Evolutionary conservation across 1,140 invertebrate genomes (phyloP), one percentile per base, ranked within the genome.

Genomic region (Drosophila nikananu): DNA sequence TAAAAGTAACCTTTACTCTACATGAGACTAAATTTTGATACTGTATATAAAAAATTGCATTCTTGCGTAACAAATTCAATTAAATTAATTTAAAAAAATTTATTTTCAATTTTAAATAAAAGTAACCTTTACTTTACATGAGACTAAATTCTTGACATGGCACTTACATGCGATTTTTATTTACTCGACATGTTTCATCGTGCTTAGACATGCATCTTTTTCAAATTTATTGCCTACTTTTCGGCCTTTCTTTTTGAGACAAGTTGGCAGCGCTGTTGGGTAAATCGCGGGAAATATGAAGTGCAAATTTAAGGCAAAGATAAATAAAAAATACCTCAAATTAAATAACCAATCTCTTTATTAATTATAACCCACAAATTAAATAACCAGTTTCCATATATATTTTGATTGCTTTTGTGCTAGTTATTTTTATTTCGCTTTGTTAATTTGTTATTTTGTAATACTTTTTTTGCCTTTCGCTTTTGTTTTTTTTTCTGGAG

Each of bases 401-500:
- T 42, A 32, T 77, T 67, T 76, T 57, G 63, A 68, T 77, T 68
- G 74, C 63, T 71, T 61, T 78, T 78, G 75, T 77, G 75, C 75
- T 77, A 61, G 21, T 60, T 74, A 77, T 48, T 61, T 77, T 77
- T 70, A 70, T 78, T 77, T 13, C 64, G 49, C 55, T 54, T 57
- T 51, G 73, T 58, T 76, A 65, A 44, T 76, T 48, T 48, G 21
- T 48, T 48, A 51, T 27, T 32, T 77, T 76, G 39, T 66, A 77
- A 77, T 77, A 77, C 61, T 77, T 77, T 61, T 60, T 46, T 7
- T 72, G 7, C 1, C n/a, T 51, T 44, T 60, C 4, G 23, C 8
- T 64, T 57, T 30, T 59, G 7, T 32, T 64, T 58, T 64, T 17
- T 17, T 32, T 65, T 65, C 35, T 70, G 75, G 75, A 77, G 74